Base-by-base conservation (phyloP, 2,797 vertebrate species). In the Iguana delicatissima region DNA sequence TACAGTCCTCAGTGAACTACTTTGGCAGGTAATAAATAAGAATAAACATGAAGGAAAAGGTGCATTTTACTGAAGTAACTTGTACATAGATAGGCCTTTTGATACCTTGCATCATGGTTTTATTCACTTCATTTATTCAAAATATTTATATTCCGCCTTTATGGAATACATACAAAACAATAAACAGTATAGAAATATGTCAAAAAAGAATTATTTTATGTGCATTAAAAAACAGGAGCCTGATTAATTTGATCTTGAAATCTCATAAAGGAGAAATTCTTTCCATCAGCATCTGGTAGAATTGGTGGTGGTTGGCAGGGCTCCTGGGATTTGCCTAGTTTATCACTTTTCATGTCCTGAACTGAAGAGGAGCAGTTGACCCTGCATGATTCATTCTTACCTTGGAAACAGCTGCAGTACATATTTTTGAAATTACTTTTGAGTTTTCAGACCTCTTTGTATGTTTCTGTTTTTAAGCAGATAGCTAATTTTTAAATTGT, bases 1-100 rank as follows among this genome's bases (percentile, higher is more conserved):
- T 95, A 99, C 99, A 93, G 99, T 99, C 94, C 98, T 99, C 92
- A 99, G 99, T 96, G 99, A 99, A 96, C 98, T 99, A 82, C 98
- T 99, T 93, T 99, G 99, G 99, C 99, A 99, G 99, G 99, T 99
- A 96, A 97, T 93, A 95, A 93, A 64, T 91, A 91, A 92, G 90
- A 3, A n/a, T 55, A 69, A 72, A 57, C 80, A 55, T 55, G 6
- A 62, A 38, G 14, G 22, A 26, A 14, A 89, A 73, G 12, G 35
- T 74, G 81, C 16, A 7, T 83, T 50, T 3, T 88, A 1, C 62
- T 1, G 32, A 72, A 87, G 16, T 84, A 35, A 14, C 46, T 82
- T 83, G 0, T 69, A 13, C 80, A 1, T 59, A 79, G n/a, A 16
- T 57, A 32, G 55, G 7, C 46, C 84, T 20, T 32, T 46, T 29